Evolutionary conservation across 2,888 invertebrate species (phyloP).

Genomic region (Xanthorhoe designata): DNA sequence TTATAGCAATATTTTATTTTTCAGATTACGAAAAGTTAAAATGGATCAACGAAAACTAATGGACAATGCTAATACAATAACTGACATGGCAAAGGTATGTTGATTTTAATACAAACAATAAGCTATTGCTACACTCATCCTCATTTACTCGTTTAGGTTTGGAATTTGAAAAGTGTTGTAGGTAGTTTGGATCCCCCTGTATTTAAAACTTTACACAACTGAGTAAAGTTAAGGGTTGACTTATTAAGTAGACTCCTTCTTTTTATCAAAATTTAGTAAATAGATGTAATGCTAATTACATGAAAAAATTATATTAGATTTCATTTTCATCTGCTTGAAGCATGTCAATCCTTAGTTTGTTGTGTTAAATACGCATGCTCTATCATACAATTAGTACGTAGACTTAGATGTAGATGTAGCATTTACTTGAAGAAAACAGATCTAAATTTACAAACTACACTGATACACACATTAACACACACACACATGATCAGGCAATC

Average conservation of each 20-base stretch:
- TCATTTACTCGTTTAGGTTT: conserved; percentile 64
- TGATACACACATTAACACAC: conserved; percentile 45
- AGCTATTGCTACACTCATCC: conserved; percentile 76
- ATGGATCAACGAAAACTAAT: conserved; percentile 99
- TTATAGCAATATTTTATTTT: conserved; percentile 49
- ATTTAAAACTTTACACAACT: not conserved
- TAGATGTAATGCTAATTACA: not conserved
- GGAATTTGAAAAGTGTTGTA: conserved; percentile 48
- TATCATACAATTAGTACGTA: conserved; percentile 34
- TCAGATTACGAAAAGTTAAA: conserved; percentile 98
- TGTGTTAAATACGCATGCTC: conserved; percentile 41
- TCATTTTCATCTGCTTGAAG: conserved; percentile 57
- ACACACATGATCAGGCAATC: conserved; percentile 37
- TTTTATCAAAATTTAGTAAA: not conserved
- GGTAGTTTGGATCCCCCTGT: conserved; percentile 25
- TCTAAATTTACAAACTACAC: conserved; percentile 19
- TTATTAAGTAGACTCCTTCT: not conserved
- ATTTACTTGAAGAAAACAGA: conserved; percentile 6
- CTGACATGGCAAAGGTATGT: conserved; percentile 99
- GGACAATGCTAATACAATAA: conserved; percentile 99
- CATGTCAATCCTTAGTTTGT: conserved; percentile 45
- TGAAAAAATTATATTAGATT: not conserved
- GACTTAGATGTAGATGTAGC: conserved; percentile 33
- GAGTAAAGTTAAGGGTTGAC: not conserved
- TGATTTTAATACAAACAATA: conserved; percentile 43